Percentiles rank a stretch among this genome's conserved stretches.
Evolutionary conservation across 2,113 vertebrate species (phyloP).

Genomic region (Lutjanus erythropterus): DNA sequence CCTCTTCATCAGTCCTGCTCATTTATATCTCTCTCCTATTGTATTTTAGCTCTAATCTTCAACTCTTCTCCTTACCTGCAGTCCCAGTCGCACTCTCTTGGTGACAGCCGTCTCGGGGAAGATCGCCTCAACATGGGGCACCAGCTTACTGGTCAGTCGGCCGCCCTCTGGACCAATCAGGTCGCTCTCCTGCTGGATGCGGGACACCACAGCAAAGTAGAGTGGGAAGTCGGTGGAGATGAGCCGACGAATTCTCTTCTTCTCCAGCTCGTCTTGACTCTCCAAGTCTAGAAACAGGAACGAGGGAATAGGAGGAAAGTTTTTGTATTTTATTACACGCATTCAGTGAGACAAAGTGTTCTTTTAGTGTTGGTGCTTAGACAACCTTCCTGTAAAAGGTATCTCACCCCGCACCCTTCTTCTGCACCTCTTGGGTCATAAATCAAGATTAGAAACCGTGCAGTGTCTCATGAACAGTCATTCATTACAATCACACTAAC

Average conservation of each 20-base stretch:
- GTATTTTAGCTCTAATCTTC: neutral
- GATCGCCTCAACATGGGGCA: constrained; percentile 93
- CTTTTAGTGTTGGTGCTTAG: neutral
- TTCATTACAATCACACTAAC: constrained; percentile 75
- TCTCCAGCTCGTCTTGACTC: constrained; percentile 94
- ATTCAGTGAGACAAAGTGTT: neutral
- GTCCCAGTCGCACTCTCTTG: constrained; percentile 93
- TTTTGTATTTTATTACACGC: neutral
- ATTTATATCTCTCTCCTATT: neutral
- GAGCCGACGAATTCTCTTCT: constrained; percentile 94
- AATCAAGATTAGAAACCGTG: constrained; percentile 27
- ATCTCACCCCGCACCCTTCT: neutral
- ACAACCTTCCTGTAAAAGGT: neutral
- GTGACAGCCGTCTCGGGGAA: constrained; percentile 95
- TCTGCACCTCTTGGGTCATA: constrained; percentile 19
- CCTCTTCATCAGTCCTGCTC: neutral
- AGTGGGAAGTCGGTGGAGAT: constrained; percentile 97
- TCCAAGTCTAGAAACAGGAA: constrained; percentile 88
- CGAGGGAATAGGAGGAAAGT: neutral
- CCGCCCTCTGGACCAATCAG: constrained; percentile 94
- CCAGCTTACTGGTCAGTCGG: constrained; percentile 89
- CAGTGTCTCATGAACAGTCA: neutral
- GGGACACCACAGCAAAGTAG: constrained; percentile 97
- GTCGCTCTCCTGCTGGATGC: constrained; percentile 96
- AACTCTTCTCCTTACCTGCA: constrained; percentile 88